These are phyloP conservation scores for Pyrrhosoma nymphula DNA, from an alignment of 2,888 invertebrate species.

Conservation along the genomic window DNA sequence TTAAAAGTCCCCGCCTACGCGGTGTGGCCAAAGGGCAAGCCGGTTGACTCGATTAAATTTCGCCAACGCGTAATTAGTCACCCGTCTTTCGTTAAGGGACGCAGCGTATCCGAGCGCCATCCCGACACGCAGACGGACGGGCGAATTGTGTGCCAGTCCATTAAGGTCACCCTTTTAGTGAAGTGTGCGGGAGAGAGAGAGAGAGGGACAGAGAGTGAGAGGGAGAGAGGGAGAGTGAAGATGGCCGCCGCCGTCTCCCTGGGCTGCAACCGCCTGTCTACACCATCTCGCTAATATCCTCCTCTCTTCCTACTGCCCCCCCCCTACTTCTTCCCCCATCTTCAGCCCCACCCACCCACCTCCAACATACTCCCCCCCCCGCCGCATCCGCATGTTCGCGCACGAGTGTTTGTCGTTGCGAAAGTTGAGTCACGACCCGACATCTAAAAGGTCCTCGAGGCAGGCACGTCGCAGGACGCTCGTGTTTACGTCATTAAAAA, in stretches of 20 bases:
- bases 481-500: slow-evolving; percentile 36
- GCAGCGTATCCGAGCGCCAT: background rate
- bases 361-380: background rate
- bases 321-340: background rate
- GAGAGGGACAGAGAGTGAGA: background rate
- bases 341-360: background rate
- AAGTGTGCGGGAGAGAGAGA: background rate
- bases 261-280: background rate
- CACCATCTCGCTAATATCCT: slow-evolving; percentile 30
- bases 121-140: background rate
- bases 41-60: background rate
- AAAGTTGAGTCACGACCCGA: slow-evolving; percentile 51
- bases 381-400: background rate
- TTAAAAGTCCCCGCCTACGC: background rate
- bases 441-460: slow-evolving; percentile 1
- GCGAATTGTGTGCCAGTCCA: background rate
- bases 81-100: background rate
- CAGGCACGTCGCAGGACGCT: background rate
- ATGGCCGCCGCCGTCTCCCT: background rate
- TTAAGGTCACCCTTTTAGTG: background rate
- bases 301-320: background rate
- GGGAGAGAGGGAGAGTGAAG: slow-evolving; percentile 25
- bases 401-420: slow-evolving; percentile 31
- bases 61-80: background rate
- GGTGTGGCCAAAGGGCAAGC: background rate